Percentiles rank a stretch among this genome's conserved stretches.
Conservation (phyloP, 1,140 invertebrate genomes). For the Dolichoris vasculosae region DNA sequence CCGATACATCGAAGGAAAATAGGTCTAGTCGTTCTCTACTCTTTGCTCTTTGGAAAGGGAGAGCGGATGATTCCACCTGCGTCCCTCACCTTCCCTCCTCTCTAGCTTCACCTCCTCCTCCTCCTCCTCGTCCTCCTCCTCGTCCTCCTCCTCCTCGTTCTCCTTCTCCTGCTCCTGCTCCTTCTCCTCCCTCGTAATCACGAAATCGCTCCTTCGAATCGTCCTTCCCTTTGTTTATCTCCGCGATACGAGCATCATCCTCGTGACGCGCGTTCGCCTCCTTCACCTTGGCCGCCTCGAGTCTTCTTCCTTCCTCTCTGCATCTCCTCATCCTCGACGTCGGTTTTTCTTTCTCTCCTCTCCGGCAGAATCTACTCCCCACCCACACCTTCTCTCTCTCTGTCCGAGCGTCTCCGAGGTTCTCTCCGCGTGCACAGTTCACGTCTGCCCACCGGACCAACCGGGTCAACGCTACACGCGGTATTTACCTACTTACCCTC, state of each 20-base stretch:
- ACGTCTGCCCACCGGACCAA: background rate
- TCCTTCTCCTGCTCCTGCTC: background rate
- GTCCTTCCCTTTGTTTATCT: background rate
- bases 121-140: background rate
- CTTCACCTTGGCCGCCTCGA: background rate
- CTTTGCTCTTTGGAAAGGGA: no score
- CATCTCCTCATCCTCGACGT: background rate
- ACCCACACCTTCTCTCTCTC: background rate
- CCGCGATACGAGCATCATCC: no score
- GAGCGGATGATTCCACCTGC: background rate
- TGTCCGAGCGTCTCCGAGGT: background rate
- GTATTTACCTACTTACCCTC: background rate
- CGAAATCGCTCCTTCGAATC: background rate
- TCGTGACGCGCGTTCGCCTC: background rate
- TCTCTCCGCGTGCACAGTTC: conserved; percentile 12
- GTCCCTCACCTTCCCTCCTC: no score
- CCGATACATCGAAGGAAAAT: background rate
- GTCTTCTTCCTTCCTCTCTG: background rate
- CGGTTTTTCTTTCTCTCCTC: background rate
- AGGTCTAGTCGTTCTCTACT: conserved; percentile 1
- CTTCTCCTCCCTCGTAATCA: background rate
- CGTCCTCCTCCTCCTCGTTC: background rate
- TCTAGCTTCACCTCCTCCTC: background rate
- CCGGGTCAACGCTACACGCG: conserved; percentile 10
- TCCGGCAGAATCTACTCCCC: background rate